A percentile compares a stretch with the other conserved stretches of the same genome.
Conservation (phyloP, 2,113 vertebrate species). For the Perca fluviatilis region DNA sequence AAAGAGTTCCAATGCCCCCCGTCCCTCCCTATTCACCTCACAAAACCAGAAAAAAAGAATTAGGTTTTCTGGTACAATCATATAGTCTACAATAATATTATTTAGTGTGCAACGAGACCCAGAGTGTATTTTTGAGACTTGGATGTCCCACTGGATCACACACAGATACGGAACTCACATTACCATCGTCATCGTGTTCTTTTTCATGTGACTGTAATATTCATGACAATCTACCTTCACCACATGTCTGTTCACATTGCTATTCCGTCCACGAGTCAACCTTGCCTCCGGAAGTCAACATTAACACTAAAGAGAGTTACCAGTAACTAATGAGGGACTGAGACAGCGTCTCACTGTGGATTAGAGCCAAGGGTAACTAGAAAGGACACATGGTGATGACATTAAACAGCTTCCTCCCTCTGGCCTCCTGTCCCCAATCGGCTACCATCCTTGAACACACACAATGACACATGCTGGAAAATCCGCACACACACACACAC, state of each 20-base stretch:
- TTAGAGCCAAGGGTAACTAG: slow-evolving; percentile 64
- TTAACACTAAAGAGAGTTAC: slow-evolving; percentile 69
- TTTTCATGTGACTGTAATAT: slow-evolving; percentile 33
- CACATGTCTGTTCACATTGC: slow-evolving; percentile 33
- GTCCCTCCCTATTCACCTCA: neutral
- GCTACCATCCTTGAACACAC: slow-evolving; percentile 27
- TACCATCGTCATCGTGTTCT: neutral
- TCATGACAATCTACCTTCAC: slow-evolving; percentile 26
- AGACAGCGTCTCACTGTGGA: slow-evolving; percentile 55
- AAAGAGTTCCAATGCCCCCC: neutral
- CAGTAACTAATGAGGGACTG: slow-evolving; percentile 70
- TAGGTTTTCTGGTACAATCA: too few species aligned
- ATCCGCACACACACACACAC: neutral
- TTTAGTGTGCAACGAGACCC: too few species aligned
- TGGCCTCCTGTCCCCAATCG: slow-evolving; percentile 37
- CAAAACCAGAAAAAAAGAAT: neutral
- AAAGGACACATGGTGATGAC: slow-evolving; percentile 66
- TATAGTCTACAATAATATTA: too few species aligned
- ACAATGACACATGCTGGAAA: slow-evolving; percentile 11
- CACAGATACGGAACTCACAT: neutral
- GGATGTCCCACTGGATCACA: neutral
- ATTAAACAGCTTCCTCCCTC: slow-evolving; percentile 66
- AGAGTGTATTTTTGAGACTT: neutral
- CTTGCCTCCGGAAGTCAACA: slow-evolving; percentile 56
- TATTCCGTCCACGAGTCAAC: slow-evolving; percentile 51